These are phyloP conservation scores for Pardosa pseudoannulata DNA, from an alignment of 2,888 invertebrate genomes.

Conservation along the genomic window DNA sequence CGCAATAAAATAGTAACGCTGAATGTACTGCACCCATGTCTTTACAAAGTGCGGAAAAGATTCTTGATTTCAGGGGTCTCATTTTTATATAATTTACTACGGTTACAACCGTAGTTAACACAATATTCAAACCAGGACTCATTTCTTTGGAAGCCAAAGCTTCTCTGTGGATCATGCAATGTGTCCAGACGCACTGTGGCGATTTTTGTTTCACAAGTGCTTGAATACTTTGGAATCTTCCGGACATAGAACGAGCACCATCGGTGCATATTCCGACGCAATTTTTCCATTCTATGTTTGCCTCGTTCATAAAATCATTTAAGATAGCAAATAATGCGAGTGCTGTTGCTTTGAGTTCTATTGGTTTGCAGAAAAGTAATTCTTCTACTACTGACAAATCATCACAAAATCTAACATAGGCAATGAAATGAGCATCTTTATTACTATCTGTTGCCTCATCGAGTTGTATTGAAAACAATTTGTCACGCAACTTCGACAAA, in stretches of 20 bases:
- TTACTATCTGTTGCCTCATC: conserved; percentile 34
- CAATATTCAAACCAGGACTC: no score
- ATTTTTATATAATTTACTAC: no score
- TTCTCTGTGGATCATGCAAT: no score
- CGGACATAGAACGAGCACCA: conserved; percentile 52
- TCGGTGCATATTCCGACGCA: conserved; percentile 58
- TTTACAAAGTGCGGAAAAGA: no score
- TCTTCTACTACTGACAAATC: conserved; percentile 31
- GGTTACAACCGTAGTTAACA: no score
- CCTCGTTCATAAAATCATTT: conserved; percentile 42
- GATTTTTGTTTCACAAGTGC: no score
- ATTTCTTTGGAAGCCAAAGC: no score
- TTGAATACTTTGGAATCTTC: no score
- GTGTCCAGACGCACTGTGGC: no score
- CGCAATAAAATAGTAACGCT: no score
- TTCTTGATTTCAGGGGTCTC: no score
- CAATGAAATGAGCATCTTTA: conserved; percentile 36
- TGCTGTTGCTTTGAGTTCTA: conserved; percentile 38
- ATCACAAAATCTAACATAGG: conserved; percentile 38
- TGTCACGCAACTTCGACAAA: conserved; percentile 1
- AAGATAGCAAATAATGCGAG: conserved; percentile 28
- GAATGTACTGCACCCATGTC: no score
- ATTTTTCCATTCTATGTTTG: conserved; percentile 53
- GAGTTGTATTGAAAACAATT: conserved; percentile 23
- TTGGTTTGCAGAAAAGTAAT: conserved; percentile 34